Evolutionary conservation across 2,888 invertebrate species (phyloP).

Genomic region (Drosophila antonietae): DNA sequence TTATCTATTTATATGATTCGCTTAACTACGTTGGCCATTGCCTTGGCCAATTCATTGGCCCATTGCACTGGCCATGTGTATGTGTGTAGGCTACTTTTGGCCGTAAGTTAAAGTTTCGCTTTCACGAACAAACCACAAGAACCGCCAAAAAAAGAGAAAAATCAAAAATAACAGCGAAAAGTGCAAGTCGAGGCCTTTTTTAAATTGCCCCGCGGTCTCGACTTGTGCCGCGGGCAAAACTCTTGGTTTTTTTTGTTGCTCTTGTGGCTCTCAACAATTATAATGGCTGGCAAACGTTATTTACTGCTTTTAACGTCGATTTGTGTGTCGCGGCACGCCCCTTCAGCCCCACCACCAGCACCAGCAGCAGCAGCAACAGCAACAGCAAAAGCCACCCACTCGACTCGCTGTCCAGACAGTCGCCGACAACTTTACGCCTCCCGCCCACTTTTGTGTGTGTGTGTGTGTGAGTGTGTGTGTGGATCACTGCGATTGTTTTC

Average conservation of each 20-base stretch:
- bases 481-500: conserved; percentile 32
- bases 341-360: conserved; percentile 1
- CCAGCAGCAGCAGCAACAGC: neutral
- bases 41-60: conserved; percentile 47
- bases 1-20: conserved; percentile 5
- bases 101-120: conserved; percentile 43
- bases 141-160: conserved; percentile 9
- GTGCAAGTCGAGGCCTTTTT: conserved; percentile 47
- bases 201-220: conserved; percentile 29
- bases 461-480: conserved; percentile 17
- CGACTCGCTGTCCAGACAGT: conserved; percentile 30
- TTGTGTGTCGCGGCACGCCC: conserved; percentile 61
- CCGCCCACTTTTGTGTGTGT: conserved; percentile 15
- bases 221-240: conserved; percentile 24
- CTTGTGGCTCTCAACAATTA: conserved; percentile 42
- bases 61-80: conserved; percentile 30
- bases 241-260: neutral
- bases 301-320: conserved; percentile 67
- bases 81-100: conserved; percentile 37
- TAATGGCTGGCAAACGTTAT: conserved; percentile 49
- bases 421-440: conserved; percentile 45
- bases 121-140: conserved; percentile 46
- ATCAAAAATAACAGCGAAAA: conserved; percentile 34
- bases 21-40: conserved; percentile 9
- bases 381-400: conserved; percentile 15